Evolutionary conservation across 2,888 invertebrate species (phyloP).

Genomic region (Disparrhopalites patrizii): DNA sequence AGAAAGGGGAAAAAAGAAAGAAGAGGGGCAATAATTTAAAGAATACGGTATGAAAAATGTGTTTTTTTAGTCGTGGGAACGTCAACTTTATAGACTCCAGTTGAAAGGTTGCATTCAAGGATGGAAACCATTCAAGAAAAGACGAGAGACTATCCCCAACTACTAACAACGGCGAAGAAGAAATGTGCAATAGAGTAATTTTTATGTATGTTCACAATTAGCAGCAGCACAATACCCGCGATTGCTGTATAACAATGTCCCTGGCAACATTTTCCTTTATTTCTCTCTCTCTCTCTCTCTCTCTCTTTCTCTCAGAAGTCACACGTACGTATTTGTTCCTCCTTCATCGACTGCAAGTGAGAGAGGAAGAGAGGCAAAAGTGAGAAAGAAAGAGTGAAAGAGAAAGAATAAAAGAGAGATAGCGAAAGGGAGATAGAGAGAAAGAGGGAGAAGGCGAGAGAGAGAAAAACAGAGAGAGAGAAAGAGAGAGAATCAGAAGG

Average conservation of each 20-base stretch:
- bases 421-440: constrained; percentile 1
- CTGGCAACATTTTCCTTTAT: too few species aligned
- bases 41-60: constrained; percentile 2
- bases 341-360: too few species aligned
- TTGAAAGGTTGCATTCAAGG: constrained; percentile 18
- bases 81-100: constrained; percentile 16
- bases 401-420: background rate
- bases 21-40: too few species aligned
- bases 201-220: too few species aligned
- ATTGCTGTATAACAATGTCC: too few species aligned
- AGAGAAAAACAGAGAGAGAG: background rate
- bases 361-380: too few species aligned
- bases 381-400: too few species aligned
- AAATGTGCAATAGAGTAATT: too few species aligned
- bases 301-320: background rate
- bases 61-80: constrained; percentile 19
- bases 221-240: too few species aligned
- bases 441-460: background rate
- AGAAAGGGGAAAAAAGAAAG: background rate
- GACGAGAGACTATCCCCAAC: background rate
- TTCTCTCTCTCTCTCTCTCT: background rate
- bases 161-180: background rate
- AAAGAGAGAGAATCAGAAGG: too few species aligned
- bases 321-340: background rate
- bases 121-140: constrained; percentile 11